Percentiles rank a stretch among this genome's conserved stretches.
Conservation (phyloP, 2,113 vertebrate species). For the Festucalex cinctus region DNA sequence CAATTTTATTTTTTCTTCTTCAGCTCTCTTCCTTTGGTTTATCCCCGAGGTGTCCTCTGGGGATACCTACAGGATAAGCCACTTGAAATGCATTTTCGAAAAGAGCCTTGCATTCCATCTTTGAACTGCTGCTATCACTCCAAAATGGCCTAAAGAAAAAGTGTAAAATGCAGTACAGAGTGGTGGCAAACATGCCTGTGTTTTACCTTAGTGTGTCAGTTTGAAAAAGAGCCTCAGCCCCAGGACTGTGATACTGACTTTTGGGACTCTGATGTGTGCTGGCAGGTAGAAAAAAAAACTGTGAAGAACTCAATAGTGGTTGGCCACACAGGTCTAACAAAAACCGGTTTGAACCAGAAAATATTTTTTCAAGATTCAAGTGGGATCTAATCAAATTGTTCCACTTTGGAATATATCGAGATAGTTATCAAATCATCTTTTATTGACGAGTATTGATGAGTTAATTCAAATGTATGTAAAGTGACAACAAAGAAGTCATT, state of each 20-base stretch:
- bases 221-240: conserved; percentile 29
- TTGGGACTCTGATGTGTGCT: conserved; percentile 46
- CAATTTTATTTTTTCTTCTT: conserved; percentile 48
- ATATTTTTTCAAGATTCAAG: too few relatives aligned
- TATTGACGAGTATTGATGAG: too few relatives aligned
- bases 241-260: conserved; percentile 36
- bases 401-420: too few relatives aligned
- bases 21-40: conserved; percentile 64
- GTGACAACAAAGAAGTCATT: too few relatives aligned
- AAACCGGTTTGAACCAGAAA: too few relatives aligned
- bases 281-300: conserved; percentile 16
- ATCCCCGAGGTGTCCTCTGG: conserved; percentile 71
- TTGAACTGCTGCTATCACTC: conserved; percentile 65
- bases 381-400: too few relatives aligned
- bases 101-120: conserved; percentile 60
- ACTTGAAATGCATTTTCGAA: conserved; percentile 70
- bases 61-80: conserved; percentile 68
- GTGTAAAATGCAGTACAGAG: conserved; percentile 44
- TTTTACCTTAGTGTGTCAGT: conserved; percentile 50
- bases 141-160: conserved; percentile 67
- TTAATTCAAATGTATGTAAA: too few relatives aligned
- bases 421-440: too few relatives aligned
- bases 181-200: conserved; percentile 38
- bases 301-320: conserved; percentile 17
- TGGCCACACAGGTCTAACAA: not conserved